Conservation (phyloP, 2,797 vertebrate species). For the Leuciscus waleckii region DNA sequence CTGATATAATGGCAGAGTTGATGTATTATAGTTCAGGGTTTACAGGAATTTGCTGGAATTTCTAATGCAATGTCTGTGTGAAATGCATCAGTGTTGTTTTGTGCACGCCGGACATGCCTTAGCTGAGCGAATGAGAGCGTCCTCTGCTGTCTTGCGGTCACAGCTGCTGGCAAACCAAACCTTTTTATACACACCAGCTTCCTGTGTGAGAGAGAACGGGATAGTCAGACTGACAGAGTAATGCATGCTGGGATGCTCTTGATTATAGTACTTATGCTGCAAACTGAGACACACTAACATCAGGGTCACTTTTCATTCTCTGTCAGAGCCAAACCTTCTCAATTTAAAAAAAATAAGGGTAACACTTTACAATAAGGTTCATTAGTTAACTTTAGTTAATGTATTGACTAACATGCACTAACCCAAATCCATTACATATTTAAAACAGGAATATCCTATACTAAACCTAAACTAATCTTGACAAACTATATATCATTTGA, state of each 20-base stretch:
- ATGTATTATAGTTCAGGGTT: conserved; percentile 52
- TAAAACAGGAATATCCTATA: no score
- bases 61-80: background rate
- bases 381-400: no score
- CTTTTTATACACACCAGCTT: conserved; percentile 82
- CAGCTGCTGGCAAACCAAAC: conserved; percentile 88
- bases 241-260: conserved; percentile 2
- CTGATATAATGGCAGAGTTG: background rate
- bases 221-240: background rate
- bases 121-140: conserved; percentile 79
- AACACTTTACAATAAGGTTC: no score
- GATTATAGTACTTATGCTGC: conserved; percentile 12
- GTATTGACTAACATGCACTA: no score
- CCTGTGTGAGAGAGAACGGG: conserved; percentile 74
- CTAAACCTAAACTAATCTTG: no score
- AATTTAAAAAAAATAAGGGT: background rate
- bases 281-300: conserved; percentile 4
- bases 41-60: conserved; percentile 61
- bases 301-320: background rate
- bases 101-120: conserved; percentile 75
- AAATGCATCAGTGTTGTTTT: background rate
- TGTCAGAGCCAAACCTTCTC: background rate
- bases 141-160: conserved; percentile 89
- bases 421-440: no score
- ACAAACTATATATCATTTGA: no score